Base-by-base conservation (phyloP, 2,113 vertebrate genomes). In the Salvelinus alpinus region DNA sequence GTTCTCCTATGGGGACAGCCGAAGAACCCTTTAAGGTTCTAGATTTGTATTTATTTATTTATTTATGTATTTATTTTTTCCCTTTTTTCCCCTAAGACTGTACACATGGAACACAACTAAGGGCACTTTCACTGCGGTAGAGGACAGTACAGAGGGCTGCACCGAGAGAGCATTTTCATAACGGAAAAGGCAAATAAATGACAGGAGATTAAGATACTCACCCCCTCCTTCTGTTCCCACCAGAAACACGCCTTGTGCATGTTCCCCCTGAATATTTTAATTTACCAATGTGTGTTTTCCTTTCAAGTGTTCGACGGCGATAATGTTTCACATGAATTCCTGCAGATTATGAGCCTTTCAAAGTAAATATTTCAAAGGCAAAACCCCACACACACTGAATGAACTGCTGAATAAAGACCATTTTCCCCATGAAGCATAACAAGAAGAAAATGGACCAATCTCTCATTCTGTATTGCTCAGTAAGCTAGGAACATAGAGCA, bases 201-300 rank as follows among this genome's bases (percentile, higher is more conserved):
- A 77, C 20, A 57, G 71, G 14, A 82, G 75, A 87, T 88, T 76
- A 88, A 74, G 79, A 76, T 38, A 68, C 74, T 14, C 34, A 47
- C 18, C 38, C 20, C 65, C 71, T 31, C 60, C 7, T 8, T 48
- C 47, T 67, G 22, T 47, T 54, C 38, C 38, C 38, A 29, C 54
- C 82, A 77, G 76, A 79, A 74, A 72, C 71, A 71, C 74, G 70
- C 48, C 47, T 81, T 85, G 78, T 65, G 47, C 71, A 25, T 79
- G 76, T 84, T 86, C 73, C 54, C 71, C 71, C 72, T 85, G 73
- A 80, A 77, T 82, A 79, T 87, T 82, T 88, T 71, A 83, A 81
- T 87, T 80, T 80, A 31, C 74, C 6, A n/a, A 77, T 80, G 80
- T 82, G 88, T 84, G 80, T 83, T 83, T 82, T 64, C 51, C 31